Percentiles rank a stretch among this genome's conserved stretches.
Conservation (phyloP, 2,888 invertebrate genomes). For the Osmoderma eremita region DNA sequence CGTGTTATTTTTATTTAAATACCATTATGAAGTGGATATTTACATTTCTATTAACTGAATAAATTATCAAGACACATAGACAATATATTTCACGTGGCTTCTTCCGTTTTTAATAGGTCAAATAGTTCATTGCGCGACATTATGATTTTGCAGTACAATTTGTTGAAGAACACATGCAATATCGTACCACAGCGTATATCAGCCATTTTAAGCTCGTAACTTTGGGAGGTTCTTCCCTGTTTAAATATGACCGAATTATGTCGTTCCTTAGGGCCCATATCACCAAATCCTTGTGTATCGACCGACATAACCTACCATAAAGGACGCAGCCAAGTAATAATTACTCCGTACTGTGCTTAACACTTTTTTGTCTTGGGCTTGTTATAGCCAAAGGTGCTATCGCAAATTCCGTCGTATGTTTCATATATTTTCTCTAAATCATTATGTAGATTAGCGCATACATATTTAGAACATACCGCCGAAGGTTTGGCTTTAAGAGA, state of each 20-base stretch:
- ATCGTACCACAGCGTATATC: slow-evolving; percentile 34
- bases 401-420: not conserved
- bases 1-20: slow-evolving; percentile 3
- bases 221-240: slow-evolving; percentile 21
- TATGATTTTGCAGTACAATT: slow-evolving; percentile 30
- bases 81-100: slow-evolving; percentile 21
- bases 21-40: no score
- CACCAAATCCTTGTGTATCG: slow-evolving; percentile 34
- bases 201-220: slow-evolving; percentile 34
- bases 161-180: slow-evolving; percentile 31
- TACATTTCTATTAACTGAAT: not conserved
- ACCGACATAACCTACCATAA: slow-evolving; percentile 39
- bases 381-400: slow-evolving; percentile 28
- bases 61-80: not conserved
- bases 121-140: slow-evolving; percentile 37
- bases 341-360: slow-evolving; percentile 31
- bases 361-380: slow-evolving; percentile 27
- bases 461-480: not conserved
- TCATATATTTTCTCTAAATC: slow-evolving; percentile 6
- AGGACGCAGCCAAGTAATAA: slow-evolving; percentile 39
- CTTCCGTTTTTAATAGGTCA: slow-evolving; percentile 28
- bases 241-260: slow-evolving; percentile 33
- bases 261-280: slow-evolving; percentile 41
- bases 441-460: slow-evolving; percentile 20
- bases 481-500: not conserved